Evolutionary conservation across 2,113 vertebrate genomes (phyloP), one percentile per base, ranked within the genome.

Genomic region (Ammodytes dubius): DNA sequence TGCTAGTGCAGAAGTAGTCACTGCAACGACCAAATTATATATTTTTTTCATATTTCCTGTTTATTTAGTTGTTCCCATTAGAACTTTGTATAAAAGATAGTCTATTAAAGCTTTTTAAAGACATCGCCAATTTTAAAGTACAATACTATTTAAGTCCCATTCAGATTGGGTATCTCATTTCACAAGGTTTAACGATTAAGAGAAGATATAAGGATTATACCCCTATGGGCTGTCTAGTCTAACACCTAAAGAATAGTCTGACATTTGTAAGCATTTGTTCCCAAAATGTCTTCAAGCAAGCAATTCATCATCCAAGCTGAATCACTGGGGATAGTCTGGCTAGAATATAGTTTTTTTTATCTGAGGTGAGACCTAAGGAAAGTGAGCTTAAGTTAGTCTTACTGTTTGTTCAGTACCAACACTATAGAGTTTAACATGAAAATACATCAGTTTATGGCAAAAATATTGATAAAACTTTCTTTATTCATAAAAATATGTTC

Each of bases 311-410:
- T 68, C 5, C 6, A 47, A 58, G 81, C 1, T 64, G 42, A 86
- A 74, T 69, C 7, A 58, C 2, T 82, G 88, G 86, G 83, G 81
- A 87, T 9, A 60, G 74, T 92, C 76, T 87, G 93, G 86, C 90
- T 90, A 94, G 91, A 94, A 94, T n/a, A n/a, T n/a, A n/a, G n/a
- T n/a, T 81, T 54, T 69, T 37, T 40, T 19, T 79, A 77, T 14
- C 35, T 17, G 72, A 80, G 12, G 50, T 59, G 57, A 83, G 19
- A 73, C 50, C 56, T 87, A 85, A 85, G 85, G 82, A 88, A 73
- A 63, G 83, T 88, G 88, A 92, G 78, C 83, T 87, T 70, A 91
- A 88, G 84, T 87, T 79, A 72, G 83, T 65, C 75, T 87, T 70
- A 70, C 50, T 46, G 4, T 79, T 75, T 70, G 8, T 43, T 64